A percentile compares a stretch with the other conserved stretches of the same genome.
Evolutionary conservation across 2,113 vertebrate species (phyloP).

Genomic region (Phylloscopus trochiloides): DNA sequence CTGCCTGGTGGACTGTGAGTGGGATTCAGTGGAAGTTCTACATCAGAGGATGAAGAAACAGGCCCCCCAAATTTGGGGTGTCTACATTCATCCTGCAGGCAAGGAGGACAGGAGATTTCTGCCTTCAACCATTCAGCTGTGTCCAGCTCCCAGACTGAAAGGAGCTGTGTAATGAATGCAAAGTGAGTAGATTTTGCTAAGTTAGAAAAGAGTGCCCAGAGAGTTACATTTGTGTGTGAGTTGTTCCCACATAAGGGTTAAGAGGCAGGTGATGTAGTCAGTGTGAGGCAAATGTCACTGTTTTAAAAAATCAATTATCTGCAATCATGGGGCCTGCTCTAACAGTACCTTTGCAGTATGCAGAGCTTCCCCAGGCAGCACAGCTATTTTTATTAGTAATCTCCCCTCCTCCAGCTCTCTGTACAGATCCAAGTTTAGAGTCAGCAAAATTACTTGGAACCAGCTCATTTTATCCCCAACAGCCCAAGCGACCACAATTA

Average conservation of each 20-base stretch:
- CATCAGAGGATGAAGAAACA: neutral
- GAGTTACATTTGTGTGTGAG: neutral
- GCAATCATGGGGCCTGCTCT: neutral
- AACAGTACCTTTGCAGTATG: neutral
- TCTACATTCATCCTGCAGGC: neutral
- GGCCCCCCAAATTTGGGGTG: neutral
- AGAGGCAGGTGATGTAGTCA: neutral
- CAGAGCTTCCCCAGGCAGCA: neutral
- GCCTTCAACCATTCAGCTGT: neutral
- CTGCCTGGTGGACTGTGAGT: neutral
- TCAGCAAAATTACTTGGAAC: conserved; percentile 44
- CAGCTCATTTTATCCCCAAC: neutral
- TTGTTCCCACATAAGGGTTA: neutral
- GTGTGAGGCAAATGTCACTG: neutral
- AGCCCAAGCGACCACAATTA: conserved; percentile 11
- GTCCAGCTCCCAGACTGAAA: neutral
- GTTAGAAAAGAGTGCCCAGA: neutral
- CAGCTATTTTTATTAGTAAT: neutral
- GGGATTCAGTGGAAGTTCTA: neutral
- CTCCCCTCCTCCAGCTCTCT: neutral
- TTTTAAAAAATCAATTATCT: conserved; percentile 26
- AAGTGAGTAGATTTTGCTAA: neutral
- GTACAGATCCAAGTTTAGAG: neutral
- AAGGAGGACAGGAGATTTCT: neutral
- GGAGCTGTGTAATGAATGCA: neutral